These are phyloP conservation scores for Lasius platythorax DNA, from an alignment of 2,888 invertebrate species.

Conservation along the genomic window DNA sequence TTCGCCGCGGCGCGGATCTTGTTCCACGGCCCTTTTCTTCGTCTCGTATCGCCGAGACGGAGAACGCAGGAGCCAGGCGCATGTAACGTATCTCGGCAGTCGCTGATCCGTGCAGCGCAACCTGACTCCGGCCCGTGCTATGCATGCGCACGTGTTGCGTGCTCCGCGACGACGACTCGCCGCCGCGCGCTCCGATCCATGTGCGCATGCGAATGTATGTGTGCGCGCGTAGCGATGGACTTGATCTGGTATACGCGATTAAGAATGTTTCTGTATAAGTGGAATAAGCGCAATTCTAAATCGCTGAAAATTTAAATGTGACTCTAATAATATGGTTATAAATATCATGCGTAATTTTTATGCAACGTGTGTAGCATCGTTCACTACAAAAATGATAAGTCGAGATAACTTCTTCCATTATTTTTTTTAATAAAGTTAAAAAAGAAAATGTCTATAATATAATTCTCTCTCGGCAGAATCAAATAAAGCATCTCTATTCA, in stretches of 20 bases:
- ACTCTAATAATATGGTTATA: background rate
- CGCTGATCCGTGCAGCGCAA: constrained; percentile 63
- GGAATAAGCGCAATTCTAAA: background rate
- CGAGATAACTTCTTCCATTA: background rate
- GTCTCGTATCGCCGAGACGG: constrained; percentile 48
- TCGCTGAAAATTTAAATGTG: background rate
- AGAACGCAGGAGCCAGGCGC: constrained; percentile 57
- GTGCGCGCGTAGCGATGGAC: constrained; percentile 18
- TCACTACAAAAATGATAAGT: background rate
- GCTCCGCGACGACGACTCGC: constrained; percentile 15
- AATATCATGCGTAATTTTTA: background rate
- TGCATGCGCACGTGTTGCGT: constrained; percentile 33
- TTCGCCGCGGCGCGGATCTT: constrained; percentile 45
- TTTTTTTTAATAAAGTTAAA: background rate
- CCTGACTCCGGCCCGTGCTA: constrained; percentile 47
- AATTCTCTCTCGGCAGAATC: background rate
- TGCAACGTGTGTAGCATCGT: background rate
- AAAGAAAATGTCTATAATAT: background rate
- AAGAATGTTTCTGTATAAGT: constrained; percentile 5
- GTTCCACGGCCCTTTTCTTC: constrained; percentile 54
- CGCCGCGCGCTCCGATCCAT: background rate
- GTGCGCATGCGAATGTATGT: background rate
- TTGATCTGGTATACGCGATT: constrained; percentile 15
- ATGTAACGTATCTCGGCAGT: constrained; percentile 62
- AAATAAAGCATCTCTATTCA: background rate